Evolutionary conservation across 64 coral and sea anemone species (phyloP), one percentile per base, ranked within the genome.

Genomic region (Anthopleura sola): DNA sequence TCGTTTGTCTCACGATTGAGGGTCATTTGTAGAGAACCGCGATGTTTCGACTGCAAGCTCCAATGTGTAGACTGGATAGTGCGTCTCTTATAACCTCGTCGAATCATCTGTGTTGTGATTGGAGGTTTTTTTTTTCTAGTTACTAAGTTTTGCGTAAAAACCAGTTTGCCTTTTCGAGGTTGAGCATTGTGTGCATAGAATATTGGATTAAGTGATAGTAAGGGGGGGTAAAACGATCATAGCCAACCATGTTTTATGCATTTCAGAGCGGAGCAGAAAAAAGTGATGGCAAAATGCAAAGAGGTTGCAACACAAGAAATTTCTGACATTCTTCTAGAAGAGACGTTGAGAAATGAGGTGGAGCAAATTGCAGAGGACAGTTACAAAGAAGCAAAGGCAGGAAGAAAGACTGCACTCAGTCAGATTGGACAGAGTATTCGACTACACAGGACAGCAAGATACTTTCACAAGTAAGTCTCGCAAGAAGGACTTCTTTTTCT

Each of bases 391-490:
- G 83, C 80, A 66, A 95, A 78, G 50, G 58, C 75, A 56, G 84
- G 57, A 51, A 88, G 93, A 86, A 85, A 95, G 34, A 66, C 86
- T 37, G 84, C 90, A 20, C 53, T 95, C 15, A 60, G 85, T 34
- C 57, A 71, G 66, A 58, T 95, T 26, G 75, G 74, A 29, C 26
- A 49, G 24, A 39, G 84, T 71, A 75, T 95, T 49, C 38, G 46
- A 6, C 81, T 57, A 26, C 86, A 62, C 23, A 91, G 90, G 85
- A 92, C 37, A 9, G 56, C 83, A 11, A 54, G 84, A 36, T 88
- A 88, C 20, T 95, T 95, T 40, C 82, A 86, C 36, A 95, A 84
- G 93, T 95, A 79, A 91, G 83, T 68, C n/a, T n/a, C n/a, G 86
- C 20, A 75, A 10, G 58, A 29, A 44, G 40, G 40, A 44, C 40